phyloP scores from a whole-genome alignment of 2,113 vertebrate genomes.

The Abramis brama region DNA sequence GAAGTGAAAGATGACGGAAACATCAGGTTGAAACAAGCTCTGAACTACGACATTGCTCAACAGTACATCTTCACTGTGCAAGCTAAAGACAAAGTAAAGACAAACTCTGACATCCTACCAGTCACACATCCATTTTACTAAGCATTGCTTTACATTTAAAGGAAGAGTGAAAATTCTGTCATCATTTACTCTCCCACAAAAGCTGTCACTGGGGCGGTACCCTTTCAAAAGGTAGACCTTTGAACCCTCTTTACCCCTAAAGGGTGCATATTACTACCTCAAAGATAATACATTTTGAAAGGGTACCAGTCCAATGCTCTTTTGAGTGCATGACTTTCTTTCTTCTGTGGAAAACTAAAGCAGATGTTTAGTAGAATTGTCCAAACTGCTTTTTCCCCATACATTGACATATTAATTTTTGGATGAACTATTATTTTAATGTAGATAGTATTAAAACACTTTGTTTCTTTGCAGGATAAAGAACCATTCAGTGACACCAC shows the following conservation, averaged over 20 bases:
- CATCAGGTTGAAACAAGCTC: slow-evolving; percentile 63
- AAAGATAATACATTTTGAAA: no score
- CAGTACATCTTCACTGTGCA: slow-evolving; percentile 16
- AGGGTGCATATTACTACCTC: no score
- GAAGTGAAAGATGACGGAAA: slow-evolving; percentile 67
- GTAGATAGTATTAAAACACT: background rate
- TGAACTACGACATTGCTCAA: slow-evolving; percentile 74
- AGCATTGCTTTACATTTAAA: no score
- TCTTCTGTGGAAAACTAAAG: background rate
- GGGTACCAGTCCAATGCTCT: no score
- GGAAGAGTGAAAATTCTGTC: no score
- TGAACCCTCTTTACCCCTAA: no score
- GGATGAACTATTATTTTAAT: background rate
- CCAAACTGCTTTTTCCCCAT: background rate
- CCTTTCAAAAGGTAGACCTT: no score
- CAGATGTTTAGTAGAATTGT: background rate
- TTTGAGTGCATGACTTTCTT: no score
- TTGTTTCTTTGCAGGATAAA: slow-evolving; percentile 61
- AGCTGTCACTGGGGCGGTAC: no score
- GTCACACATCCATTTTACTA: no score
- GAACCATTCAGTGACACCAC: slow-evolving; percentile 46
- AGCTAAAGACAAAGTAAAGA: slow-evolving; percentile 68
- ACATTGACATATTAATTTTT: background rate
- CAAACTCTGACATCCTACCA: background rate
- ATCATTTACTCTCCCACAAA: no score